These are phyloP conservation scores for Brachyhypopomus gauderio DNA, from an alignment of 2,113 vertebrate genomes.

Conservation along the genomic window DNA sequence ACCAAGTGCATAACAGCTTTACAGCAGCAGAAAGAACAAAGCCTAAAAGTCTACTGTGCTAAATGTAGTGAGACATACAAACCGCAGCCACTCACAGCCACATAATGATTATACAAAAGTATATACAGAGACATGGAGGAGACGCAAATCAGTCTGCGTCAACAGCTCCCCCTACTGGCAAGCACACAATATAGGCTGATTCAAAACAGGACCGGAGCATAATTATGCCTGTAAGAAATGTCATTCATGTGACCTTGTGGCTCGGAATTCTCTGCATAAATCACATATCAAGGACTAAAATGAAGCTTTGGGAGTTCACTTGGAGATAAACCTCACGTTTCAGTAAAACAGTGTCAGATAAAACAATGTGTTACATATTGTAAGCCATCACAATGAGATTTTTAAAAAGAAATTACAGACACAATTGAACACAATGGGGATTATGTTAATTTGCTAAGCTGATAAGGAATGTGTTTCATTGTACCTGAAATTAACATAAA, in stretches of 20 bases:
- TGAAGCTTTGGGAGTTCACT: neutral
- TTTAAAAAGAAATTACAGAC: neutral
- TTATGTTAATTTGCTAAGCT: neutral
- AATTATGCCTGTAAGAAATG: conserved; percentile 1
- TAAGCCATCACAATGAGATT: neutral
- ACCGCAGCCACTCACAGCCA: conserved; percentile 9
- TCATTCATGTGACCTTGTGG: conserved; percentile 37
- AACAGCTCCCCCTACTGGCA: conserved; percentile 41
- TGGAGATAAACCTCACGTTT: neutral
- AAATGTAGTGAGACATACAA: conserved; percentile 23
- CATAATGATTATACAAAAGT: neutral
- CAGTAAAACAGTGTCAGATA: no score
- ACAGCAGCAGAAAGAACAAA: neutral
- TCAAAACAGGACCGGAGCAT: neutral
- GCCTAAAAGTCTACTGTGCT: neutral
- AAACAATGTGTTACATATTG: neutral
- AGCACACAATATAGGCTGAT: no score
- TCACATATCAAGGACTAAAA: neutral
- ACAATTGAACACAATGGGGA: neutral
- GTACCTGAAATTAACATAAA: neutral
- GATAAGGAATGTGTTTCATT: conserved; percentile 4
- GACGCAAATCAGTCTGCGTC: conserved; percentile 13
- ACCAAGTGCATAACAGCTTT: neutral
- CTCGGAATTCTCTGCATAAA: neutral
- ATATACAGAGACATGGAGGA: neutral